Conservation (phyloP, 1,140 invertebrate genomes). For the Drosophila repleta region DNA sequence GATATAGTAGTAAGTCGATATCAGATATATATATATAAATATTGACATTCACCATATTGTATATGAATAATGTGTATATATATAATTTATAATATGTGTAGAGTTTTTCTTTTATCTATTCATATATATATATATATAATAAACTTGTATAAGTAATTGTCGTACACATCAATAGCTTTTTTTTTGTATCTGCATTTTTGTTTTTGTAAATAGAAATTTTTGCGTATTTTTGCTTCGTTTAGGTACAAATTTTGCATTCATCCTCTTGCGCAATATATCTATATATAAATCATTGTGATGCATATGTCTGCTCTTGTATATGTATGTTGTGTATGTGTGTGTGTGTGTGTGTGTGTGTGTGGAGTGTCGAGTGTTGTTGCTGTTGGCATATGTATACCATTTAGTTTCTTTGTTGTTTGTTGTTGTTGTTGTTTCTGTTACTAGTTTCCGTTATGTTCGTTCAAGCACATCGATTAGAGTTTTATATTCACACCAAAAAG, state of each 20-base stretch:
- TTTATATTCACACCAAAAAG: conserved; percentile 8
- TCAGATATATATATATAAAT: conserved; percentile 49
- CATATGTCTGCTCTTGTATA: conserved; percentile 36
- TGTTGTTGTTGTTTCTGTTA: not conserved
- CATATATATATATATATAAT: conserved; percentile 40
- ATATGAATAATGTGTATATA: conserved; percentile 63
- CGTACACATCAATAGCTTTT: conserved; percentile 74
- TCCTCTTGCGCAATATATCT: conserved; percentile 23
- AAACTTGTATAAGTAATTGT: conserved; percentile 80
- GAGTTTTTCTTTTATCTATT: conserved; percentile 6
- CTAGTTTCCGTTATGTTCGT: conserved; percentile 29
- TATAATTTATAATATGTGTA: conserved; percentile 22
- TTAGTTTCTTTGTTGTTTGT: conserved; percentile 18
- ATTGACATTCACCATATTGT: conserved; percentile 62
- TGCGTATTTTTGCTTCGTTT: conserved; percentile 2
- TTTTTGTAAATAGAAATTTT: conserved; percentile 69
- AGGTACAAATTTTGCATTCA: conserved; percentile 72
- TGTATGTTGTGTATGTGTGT: conserved; percentile 36
- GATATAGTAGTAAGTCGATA: conserved; percentile 36
- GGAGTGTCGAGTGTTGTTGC: conserved; percentile 16
- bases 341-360: conserved; percentile 13
- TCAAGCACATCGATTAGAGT: conserved; percentile 66
- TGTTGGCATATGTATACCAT: conserved; percentile 71
- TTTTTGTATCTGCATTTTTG: conserved; percentile 15
- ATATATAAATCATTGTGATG: not conserved